phyloP scores from a whole-genome alignment of 2,888 invertebrate genomes.

The Eupithecia exiguata region DNA sequence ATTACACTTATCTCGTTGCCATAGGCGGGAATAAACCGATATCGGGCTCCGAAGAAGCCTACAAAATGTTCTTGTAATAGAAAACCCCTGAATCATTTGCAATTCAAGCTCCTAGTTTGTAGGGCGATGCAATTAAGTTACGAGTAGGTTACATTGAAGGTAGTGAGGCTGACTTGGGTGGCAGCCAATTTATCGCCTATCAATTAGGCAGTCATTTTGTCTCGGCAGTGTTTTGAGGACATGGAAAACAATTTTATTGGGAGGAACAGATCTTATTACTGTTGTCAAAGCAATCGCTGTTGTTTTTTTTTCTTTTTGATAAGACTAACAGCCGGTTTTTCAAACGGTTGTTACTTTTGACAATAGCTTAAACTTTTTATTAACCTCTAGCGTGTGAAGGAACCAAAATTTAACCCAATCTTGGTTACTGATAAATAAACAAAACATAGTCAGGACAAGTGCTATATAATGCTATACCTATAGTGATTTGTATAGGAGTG shows the following conservation, averaged over 20 bases:
- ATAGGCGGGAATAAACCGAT: not conserved
- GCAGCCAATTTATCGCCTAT: conserved; percentile 29
- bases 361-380: too few species aligned
- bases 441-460: too few species aligned
- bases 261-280: not conserved
- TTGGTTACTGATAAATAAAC: too few species aligned
- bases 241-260: not conserved
- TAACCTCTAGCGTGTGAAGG: too few species aligned
- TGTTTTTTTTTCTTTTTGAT: too few species aligned
- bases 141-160: conserved; percentile 17
- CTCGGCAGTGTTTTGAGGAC: not conserved
- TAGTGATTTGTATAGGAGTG: too few species aligned
- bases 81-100: conserved; percentile 22
- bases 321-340: too few species aligned
- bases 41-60: not conserved
- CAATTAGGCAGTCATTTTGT: conserved; percentile 28
- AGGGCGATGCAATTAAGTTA: conserved; percentile 21
- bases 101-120: conserved; percentile 25
- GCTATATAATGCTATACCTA: too few species aligned
- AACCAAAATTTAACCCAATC: too few species aligned
- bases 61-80: conserved; percentile 14
- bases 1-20: conserved; percentile 10
- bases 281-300: not conserved
- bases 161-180: conserved; percentile 27
- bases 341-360: too few species aligned